Evolutionary conservation across 2,113 vertebrate species (phyloP).

Genomic region (Cyprinus carpio): DNA sequence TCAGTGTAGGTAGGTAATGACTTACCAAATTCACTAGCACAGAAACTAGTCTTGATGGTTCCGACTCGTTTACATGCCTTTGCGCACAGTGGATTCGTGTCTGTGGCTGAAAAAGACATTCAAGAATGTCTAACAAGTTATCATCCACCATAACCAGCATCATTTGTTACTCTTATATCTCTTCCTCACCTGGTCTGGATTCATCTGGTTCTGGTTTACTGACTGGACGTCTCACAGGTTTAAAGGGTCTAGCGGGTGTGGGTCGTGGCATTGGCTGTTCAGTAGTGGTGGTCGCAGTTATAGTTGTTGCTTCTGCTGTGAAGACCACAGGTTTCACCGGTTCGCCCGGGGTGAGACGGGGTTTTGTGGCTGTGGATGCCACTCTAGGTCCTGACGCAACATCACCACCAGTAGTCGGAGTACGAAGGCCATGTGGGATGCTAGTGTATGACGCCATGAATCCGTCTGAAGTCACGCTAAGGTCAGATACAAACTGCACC

Average conservation of each 20-base stretch:
- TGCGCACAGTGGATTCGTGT: constrained; percentile 68
- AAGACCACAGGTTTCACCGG: constrained; percentile 44
- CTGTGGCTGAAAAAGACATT: constrained; percentile 47
- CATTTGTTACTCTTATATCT: background rate
- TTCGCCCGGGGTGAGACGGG: constrained; percentile 34
- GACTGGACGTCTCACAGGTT: background rate
- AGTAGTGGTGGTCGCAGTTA: constrained; percentile 30
- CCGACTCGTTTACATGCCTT: constrained; percentile 77
- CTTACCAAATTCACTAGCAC: constrained; percentile 85
- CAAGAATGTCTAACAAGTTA: background rate
- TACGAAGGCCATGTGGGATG: constrained; percentile 56
- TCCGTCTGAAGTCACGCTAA: constrained; percentile 86
- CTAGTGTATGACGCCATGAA: constrained; percentile 81
- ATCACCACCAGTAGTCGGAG: constrained; percentile 3
- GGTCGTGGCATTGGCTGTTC: constrained; percentile 38
- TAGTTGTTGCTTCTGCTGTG: background rate
- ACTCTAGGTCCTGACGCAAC: constrained; percentile 33
- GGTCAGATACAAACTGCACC: constrained; percentile 92
- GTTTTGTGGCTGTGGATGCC: constrained; percentile 22
- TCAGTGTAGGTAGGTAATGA: background rate
- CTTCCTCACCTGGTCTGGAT: constrained; percentile 56
- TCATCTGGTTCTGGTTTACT: constrained; percentile 23
- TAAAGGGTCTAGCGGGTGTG: constrained; percentile 48
- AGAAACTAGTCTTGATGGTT: constrained; percentile 82
- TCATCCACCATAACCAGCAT: background rate